Evolutionary conservation across 2,113 vertebrate species (phyloP).

Genomic region (Erythrolamprus reginae): DNA sequence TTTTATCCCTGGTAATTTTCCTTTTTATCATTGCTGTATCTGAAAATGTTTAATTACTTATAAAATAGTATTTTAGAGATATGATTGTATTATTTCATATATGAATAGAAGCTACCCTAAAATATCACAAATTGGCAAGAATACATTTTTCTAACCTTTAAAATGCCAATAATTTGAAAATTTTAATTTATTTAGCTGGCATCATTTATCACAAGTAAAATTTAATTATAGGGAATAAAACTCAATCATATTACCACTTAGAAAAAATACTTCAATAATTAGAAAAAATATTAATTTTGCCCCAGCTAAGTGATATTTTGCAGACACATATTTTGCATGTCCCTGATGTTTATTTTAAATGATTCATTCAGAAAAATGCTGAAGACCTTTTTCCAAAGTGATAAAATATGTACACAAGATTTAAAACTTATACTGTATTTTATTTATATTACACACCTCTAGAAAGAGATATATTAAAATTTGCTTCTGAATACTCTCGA

Average conservation of each 20-base stretch:
- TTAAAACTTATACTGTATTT: background rate
- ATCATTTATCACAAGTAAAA: background rate
- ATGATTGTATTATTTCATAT: background rate
- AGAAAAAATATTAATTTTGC: background rate
- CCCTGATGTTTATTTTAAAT: background rate
- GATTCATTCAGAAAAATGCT: background rate
- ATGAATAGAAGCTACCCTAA: background rate
- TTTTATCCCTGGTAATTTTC: background rate
- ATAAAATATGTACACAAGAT: background rate
- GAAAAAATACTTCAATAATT: background rate
- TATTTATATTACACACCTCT: background rate
- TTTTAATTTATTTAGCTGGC: background rate
- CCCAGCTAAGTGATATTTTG: background rate
- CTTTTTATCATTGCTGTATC: background rate
- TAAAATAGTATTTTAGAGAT: background rate
- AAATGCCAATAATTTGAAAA: background rate
- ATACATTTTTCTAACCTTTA: background rate
- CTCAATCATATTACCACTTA: background rate
- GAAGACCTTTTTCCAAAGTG: background rate
- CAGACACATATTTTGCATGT: background rate
- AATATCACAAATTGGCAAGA: background rate
- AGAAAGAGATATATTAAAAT: background rate
- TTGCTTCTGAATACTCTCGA: background rate
- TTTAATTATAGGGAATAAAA: background rate
- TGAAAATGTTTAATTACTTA: background rate